phyloP scores from a whole-genome alignment of 2,888 invertebrate genomes.

The Galerucella pusilla region DNA sequence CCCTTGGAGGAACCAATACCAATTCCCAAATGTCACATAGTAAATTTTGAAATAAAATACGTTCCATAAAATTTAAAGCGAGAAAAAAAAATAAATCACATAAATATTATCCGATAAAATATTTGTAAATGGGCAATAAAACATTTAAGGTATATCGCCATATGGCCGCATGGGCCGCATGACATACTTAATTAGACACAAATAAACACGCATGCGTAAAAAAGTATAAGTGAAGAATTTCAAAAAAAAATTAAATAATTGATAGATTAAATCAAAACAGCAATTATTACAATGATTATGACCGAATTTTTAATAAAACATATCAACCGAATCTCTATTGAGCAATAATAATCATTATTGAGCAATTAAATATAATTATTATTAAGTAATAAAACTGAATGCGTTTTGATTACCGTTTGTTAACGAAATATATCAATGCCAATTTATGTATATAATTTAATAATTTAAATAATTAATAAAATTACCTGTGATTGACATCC shows the following conservation, averaged over 20 bases:
- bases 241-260: constrained; percentile 7
- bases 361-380: constrained; percentile 24
- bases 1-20: too few relatives aligned
- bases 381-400: constrained; percentile 24
- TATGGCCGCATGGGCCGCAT: constrained; percentile 22
- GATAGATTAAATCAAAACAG: constrained; percentile 11
- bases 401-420: constrained; percentile 24
- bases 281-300: neutral
- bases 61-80: neutral
- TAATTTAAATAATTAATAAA: neutral
- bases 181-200: constrained; percentile 24
- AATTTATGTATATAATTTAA: constrained; percentile 18
- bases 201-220: constrained; percentile 20
- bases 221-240: neutral
- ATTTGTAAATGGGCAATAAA: constrained; percentile 4
- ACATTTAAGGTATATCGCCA: neutral
- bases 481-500: constrained; percentile 97
- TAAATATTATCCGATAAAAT: constrained; percentile 1
- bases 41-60: too few relatives aligned
- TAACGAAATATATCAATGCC: constrained; percentile 11
- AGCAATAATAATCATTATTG: constrained; percentile 19
- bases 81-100: constrained; percentile 8
- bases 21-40: too few relatives aligned
- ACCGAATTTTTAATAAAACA: constrained; percentile 21
- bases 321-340: constrained; percentile 22